These are phyloP conservation scores for Drosophila robusta DNA, from an alignment of 2,888 invertebrate genomes.

Conservation along the genomic window DNA sequence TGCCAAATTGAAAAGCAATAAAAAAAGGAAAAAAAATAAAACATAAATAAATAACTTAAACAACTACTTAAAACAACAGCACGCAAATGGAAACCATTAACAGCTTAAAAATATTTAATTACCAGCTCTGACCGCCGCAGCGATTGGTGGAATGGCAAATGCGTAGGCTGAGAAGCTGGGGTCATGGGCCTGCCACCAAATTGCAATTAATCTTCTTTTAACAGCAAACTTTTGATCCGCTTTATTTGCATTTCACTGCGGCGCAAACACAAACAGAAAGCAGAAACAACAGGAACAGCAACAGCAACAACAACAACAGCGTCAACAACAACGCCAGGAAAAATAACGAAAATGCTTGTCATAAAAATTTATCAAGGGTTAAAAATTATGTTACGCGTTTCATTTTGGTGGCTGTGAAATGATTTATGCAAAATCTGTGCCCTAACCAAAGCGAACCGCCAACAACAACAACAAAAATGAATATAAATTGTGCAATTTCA, in stretches of 20 bases:
- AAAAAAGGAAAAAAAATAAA: background rate
- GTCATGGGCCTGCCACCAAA: slow-evolving; percentile 71
- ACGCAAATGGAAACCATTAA: slow-evolving; percentile 77
- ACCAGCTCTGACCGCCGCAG: slow-evolving; percentile 45
- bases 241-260: slow-evolving; percentile 80
- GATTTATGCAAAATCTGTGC: slow-evolving; percentile 80
- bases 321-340: slow-evolving; percentile 28
- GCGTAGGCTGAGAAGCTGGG: slow-evolving; percentile 10
- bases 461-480: slow-evolving; percentile 58
- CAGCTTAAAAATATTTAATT: slow-evolving; percentile 81
- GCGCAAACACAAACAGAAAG: slow-evolving; percentile 64
- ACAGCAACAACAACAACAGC: slow-evolving; percentile 7
- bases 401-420: slow-evolving; percentile 78
- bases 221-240: slow-evolving; percentile 81
- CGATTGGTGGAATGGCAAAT: slow-evolving; percentile 20
- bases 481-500: slow-evolving; percentile 81
- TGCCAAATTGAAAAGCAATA: slow-evolving; percentile 20
- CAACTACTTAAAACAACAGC: slow-evolving; percentile 71
- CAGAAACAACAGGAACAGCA: slow-evolving; percentile 23
- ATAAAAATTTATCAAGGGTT: slow-evolving; percentile 81
- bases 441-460: slow-evolving; percentile 52
- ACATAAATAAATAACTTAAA: slow-evolving; percentile 61
- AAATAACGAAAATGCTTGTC: slow-evolving; percentile 79
- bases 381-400: slow-evolving; percentile 81
- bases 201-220: slow-evolving; percentile 80